Percentiles rank a stretch among this genome's conserved stretches.
These are phyloP conservation scores for Bufo bufo DNA, from an alignment of 2,113 vertebrate genomes.

Conservation along the genomic window DNA sequence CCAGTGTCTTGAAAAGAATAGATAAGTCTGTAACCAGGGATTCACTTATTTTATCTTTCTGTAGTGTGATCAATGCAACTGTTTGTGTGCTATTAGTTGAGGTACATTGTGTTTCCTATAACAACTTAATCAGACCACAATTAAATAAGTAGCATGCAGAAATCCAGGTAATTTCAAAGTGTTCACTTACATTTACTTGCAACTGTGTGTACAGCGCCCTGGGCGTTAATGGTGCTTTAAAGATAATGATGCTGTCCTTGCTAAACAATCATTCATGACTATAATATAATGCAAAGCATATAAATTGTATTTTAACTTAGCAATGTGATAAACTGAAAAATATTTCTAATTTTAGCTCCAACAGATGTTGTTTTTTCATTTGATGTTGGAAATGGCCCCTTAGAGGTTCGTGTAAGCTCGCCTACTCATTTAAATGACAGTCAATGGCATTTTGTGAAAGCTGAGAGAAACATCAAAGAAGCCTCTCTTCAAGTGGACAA, in stretches of 20 bases:
- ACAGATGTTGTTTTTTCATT: slow-evolving; percentile 88
- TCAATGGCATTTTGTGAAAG: slow-evolving; percentile 90
- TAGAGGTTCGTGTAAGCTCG: slow-evolving; percentile 80
- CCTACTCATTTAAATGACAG: slow-evolving; percentile 80
- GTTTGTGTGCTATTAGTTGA: too few species aligned
- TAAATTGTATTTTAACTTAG: not conserved
- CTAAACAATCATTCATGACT: not conserved
- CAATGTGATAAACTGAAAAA: not conserved
- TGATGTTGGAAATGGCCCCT: slow-evolving; percentile 93
- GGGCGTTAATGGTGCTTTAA: not conserved
- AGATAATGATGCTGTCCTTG: not conserved
- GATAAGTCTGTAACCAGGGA: too few species aligned
- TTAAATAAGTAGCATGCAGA: too few species aligned
- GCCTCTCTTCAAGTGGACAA: slow-evolving; percentile 85
- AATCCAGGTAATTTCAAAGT: too few species aligned
- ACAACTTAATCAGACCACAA: too few species aligned
- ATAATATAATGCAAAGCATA: not conserved
- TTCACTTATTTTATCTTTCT: too few species aligned
- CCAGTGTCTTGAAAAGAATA: too few species aligned
- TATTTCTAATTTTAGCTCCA: slow-evolving; percentile 76
- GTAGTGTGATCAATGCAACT: too few species aligned
- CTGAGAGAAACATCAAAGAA: slow-evolving; percentile 89
- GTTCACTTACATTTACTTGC: too few species aligned
- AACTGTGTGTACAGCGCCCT: not conserved
- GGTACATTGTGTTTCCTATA: too few species aligned